Conservation (phyloP, 2,113 vertebrate species). For the Zosterops borbonicus region DNA sequence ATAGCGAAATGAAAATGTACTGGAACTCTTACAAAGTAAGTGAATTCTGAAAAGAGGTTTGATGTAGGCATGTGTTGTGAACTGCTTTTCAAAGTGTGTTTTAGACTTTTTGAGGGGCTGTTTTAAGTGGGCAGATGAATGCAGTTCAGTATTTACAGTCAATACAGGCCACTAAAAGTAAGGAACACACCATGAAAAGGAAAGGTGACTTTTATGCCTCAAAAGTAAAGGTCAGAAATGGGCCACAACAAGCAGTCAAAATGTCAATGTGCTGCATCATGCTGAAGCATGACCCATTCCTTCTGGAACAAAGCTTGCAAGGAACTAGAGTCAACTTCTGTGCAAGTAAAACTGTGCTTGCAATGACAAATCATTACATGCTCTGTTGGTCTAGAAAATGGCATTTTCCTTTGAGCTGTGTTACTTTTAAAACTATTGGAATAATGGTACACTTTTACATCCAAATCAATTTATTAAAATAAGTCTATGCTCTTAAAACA, state of each 20-base stretch:
- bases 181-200: neutral
- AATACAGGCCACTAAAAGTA: neutral
- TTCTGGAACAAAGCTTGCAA: neutral
- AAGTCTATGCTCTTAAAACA: conserved; percentile 35
- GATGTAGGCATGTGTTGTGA: neutral
- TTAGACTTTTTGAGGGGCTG: neutral
- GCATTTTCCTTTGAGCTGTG: conserved; percentile 66
- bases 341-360: conserved; percentile 67
- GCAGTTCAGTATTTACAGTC: neutral
- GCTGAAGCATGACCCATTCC: neutral
- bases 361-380: conserved; percentile 72
- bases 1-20: neutral
- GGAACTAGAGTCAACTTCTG: conserved; percentile 34
- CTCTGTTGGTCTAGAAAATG: conserved; percentile 80
- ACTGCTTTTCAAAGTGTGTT: neutral
- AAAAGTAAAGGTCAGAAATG: neutral
- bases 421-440: conserved; percentile 70
- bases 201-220: neutral
- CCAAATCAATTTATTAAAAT: conserved; percentile 65
- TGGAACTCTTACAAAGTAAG: neutral
- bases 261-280: neutral
- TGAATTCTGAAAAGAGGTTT: neutral
- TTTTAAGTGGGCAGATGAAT: neutral
- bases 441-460: conserved; percentile 53
- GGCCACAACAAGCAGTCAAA: neutral